Base-by-base conservation (phyloP, 1,140 invertebrate species). In the Cyclargus thomasi region DNA sequence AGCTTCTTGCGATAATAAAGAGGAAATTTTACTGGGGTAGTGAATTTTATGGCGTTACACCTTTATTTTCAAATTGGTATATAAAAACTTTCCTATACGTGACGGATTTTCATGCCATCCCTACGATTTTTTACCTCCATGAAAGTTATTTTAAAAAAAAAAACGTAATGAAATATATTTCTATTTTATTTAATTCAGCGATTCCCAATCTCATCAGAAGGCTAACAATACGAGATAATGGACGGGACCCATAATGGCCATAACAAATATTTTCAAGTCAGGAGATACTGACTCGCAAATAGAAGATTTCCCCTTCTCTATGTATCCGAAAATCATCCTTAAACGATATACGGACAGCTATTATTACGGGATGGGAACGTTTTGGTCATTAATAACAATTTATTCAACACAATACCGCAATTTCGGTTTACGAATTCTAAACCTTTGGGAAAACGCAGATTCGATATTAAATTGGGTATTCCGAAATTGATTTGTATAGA, bases 381-480 rank as follows among this genome's bases (percentile, higher is more conserved):
- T 88, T 82, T 77, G 83, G 85, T 87, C 85, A 90, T 90, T 90
- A 88, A 90, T 90, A 88, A 90, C 84, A 86, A 90, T 88, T 89
- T 87, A 87, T 86, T 88, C 83, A 85, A 78, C 81, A 86, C 85
- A 87, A 86, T 85, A 74, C 82, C 82, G 80, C 79, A 84, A 86
- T 85, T 85, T 90, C 75, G 77, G 77, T 77, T 77, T 80, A 81
- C 82, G 73, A 82, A 82, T 81, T 78, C 77, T 80, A 86, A 85
- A 80, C 83, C 83, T 81, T 79, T 81, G 81, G 86, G 79, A 82
- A 82, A 90, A 85, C 81, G 81, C 83, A 81, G 81, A 86, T 88
- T 87, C 82, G 81, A 80, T 87, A 83, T 83, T 83, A 82, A 89
- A 86, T 77, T 74, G 80, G 77, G 72, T 78, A 86, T 85, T 86